Conservation (phyloP, 1,140 invertebrate genomes). For the Rhopalosiphum padi region DNA sequence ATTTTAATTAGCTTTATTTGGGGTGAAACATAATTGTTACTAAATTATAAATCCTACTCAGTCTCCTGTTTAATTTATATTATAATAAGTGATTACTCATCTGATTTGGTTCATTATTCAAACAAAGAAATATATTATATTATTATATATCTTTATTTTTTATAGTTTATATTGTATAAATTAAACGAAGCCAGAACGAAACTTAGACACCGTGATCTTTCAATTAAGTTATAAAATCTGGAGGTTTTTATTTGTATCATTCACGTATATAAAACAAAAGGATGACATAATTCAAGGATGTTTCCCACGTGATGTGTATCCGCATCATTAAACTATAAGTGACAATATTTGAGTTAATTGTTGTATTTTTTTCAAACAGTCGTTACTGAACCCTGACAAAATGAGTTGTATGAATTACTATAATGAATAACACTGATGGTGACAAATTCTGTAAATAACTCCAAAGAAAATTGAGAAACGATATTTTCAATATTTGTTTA, state of each 20-base stretch:
- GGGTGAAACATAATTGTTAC: not conserved
- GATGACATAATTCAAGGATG: slow-evolving; percentile 33
- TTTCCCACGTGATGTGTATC: slow-evolving; percentile 18
- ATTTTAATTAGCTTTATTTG: not conserved
- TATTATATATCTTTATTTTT: not conserved
- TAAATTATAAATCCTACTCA: not conserved
- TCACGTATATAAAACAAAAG: not conserved
- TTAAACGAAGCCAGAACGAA: not conserved
- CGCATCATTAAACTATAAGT: slow-evolving; percentile 24
- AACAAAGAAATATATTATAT: not conserved
- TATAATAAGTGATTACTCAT: not conserved
- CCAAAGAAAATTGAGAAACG: not conserved
- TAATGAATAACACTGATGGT: not conserved
- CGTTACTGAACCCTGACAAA: not conserved
- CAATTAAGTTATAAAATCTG: slow-evolving; percentile 21
- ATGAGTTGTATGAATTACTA: slow-evolving; percentile 23
- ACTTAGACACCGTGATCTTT: not conserved
- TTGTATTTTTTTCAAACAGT: not conserved
- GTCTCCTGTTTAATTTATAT: not conserved
- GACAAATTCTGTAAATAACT: not conserved
- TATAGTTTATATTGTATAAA: not conserved
- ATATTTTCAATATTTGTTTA: slow-evolving; percentile 27
- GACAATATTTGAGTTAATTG: slow-evolving; percentile 36
- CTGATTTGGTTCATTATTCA: not conserved
- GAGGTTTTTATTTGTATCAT: slow-evolving; percentile 18